Percentiles rank a stretch among this genome's conserved stretches.
phyloP scores from a whole-genome alignment of 2,797 vertebrate genomes.

The Alauda arvensis region DNA sequence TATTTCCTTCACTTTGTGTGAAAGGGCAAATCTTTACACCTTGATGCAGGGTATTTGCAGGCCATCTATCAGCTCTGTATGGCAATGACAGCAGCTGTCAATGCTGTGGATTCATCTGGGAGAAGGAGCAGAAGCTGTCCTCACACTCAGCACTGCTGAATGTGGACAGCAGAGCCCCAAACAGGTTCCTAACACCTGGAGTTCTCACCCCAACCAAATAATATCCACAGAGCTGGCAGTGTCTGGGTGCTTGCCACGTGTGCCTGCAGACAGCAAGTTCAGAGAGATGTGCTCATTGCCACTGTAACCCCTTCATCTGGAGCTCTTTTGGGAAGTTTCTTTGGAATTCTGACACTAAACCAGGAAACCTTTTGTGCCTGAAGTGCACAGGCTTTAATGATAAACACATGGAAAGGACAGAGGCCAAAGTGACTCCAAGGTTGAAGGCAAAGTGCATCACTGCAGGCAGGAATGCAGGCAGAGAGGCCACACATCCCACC shows the following conservation, averaged over 20 bases:
- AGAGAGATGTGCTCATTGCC: background rate
- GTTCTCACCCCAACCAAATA: background rate
- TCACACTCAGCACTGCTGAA: background rate
- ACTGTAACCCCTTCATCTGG: background rate
- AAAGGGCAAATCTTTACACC: background rate
- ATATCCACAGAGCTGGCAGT: background rate
- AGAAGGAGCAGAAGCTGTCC: background rate
- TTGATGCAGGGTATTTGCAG: background rate
- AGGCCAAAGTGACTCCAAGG: background rate
- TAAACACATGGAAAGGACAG: background rate
- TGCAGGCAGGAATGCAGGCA: background rate
- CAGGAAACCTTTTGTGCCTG: background rate
- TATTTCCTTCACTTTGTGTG: background rate
- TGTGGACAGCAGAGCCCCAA: background rate
- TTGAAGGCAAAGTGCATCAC: background rate
- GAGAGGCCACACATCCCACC: background rate
- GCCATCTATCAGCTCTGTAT: background rate
- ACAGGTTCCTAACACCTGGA: background rate
- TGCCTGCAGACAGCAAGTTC: background rate
- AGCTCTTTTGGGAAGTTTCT: background rate
- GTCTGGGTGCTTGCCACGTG: background rate
- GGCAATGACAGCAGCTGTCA: background rate
- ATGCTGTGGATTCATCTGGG: background rate
- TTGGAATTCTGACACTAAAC: background rate
- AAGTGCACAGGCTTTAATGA: background rate